Base-by-base conservation (phyloP, 2,888 invertebrate genomes). In the Hirudinaria manillensis region DNA sequence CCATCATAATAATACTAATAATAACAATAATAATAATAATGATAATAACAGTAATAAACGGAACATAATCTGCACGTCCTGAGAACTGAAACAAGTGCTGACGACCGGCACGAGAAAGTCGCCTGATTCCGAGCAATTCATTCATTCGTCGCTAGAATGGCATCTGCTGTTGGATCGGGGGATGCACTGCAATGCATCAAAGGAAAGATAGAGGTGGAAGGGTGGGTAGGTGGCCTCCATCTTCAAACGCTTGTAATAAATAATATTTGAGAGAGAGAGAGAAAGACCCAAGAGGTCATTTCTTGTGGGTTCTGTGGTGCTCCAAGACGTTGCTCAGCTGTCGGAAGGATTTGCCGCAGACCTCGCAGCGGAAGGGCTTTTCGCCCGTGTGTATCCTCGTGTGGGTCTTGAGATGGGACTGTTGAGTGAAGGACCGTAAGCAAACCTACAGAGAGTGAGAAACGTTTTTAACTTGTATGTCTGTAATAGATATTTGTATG, bases 321-420 rank as follows among this genome's bases (percentile, higher is more conserved):
- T 77, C 75, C 21, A 75, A 53, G 27, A 73, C 70, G 70, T 77
- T 75, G 56, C 72, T 67, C 38, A 72, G 73, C 72, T 77, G 75
- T 6, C 77, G 55, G 53, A 77, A 77, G 32, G 56, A 27, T 66
- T 77, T 77, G 36, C 75, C 75, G 51, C 77, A 77, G 29, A 56
- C 61, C 27, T 61, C 51, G 70, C 77, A 77, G 2, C 45, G 51
- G 65, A 67, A 76, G 2, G 76, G 76, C 65, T 76, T 76, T 55
- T 76, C 76, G 1, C 76, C 76, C 0, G 76, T 76, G 45, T 76
- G 76, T 19, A 74, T 67, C 27, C 76, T 38, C 32, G 45, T 68
- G 65, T 76, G 76, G 3, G 76, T 76, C 38, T 76, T 76, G 27
- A 76, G 56, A 34, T 76, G 76, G 24, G 74, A 68, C 21, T 72